phyloP scores from a whole-genome alignment of 2,113 vertebrate genomes.

The Excalfactoria chinensis region DNA sequence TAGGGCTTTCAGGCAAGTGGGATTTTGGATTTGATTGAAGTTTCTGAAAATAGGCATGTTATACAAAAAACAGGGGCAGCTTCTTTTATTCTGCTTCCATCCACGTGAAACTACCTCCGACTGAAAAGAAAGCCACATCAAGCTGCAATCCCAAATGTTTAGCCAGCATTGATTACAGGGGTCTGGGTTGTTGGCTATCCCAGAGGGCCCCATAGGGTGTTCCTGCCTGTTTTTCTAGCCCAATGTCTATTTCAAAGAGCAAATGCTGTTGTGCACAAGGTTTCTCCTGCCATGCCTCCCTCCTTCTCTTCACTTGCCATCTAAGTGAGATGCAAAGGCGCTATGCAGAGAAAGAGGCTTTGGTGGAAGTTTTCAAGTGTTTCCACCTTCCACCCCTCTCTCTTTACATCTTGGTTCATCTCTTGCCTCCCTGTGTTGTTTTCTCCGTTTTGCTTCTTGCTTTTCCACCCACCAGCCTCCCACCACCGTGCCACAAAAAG shows the following conservation, averaged over 20 bases:
- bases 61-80: neutral
- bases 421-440: constrained; percentile 48
- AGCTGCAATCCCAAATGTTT: neutral
- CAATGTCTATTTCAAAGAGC: rapidly evolving
- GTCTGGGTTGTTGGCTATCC: neutral
- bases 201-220: neutral
- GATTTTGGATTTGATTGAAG: neutral
- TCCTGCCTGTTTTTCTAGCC: neutral
- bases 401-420: constrained; percentile 32
- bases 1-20: neutral
- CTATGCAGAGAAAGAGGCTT: neutral
- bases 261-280: neutral
- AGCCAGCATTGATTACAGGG: neutral
- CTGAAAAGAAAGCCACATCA: neutral
- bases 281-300: neutral
- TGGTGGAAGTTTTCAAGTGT: neutral
- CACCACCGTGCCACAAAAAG: constrained; percentile 69
- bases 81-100: neutral
- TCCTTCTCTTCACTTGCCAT: neutral
- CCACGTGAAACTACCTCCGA: neutral
- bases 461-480: constrained; percentile 75
- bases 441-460: constrained; percentile 41
- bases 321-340: neutral
- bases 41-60: neutral
- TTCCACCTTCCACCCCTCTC: neutral